Base-by-base conservation (phyloP, 2,113 vertebrate genomes). In the Eulacestoma nigropectus region DNA sequence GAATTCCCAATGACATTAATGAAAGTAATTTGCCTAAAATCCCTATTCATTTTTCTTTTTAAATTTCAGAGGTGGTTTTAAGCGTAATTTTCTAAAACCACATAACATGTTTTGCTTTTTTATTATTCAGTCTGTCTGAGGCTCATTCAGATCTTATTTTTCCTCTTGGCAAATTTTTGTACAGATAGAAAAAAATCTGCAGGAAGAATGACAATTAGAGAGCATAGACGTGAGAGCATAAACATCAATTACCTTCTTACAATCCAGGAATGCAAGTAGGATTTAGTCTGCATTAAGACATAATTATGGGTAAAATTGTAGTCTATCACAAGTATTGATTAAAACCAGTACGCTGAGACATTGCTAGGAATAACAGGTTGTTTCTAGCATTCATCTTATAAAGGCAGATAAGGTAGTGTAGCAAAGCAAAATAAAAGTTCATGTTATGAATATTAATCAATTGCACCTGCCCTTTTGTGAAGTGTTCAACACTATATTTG, bases 31-130 rank as follows among this genome's bases (percentile, higher is more conserved):
- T 95, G 50, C 46, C 65, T 83, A 90, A 94, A 95, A 81, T 20
- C 30, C 17, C 23, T 41, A 27, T 47, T 78, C 6, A 0, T 30
- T 53, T 52, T 73, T 60, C 55, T 29, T 81, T 55, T 53, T 59
- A 52, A 60, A 89, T 77, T 87, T 83, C 46, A 87, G 74, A 87
- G 23, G 33, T 72, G 59, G 37, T 73, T 91, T 97, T 68, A 93
- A 97, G 74, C 52, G 27, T 52, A 92, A 96, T 96, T 90, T 96
- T 95, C 93, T 87, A 91, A 91, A 96, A 87, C 44, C 25, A 56
- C 35, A 75, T 72, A 90, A 96, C 68, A 21, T 55, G 19, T 63
- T 57, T 42, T 90, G 56, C 63, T 73, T 94, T 94, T 95, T 87
- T 84, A 80, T 88, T 87, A 70, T 70, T 69, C 44, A 32, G 59